Base-by-base conservation (phyloP, 2,888 invertebrate species). In the Phasia obesa region DNA sequence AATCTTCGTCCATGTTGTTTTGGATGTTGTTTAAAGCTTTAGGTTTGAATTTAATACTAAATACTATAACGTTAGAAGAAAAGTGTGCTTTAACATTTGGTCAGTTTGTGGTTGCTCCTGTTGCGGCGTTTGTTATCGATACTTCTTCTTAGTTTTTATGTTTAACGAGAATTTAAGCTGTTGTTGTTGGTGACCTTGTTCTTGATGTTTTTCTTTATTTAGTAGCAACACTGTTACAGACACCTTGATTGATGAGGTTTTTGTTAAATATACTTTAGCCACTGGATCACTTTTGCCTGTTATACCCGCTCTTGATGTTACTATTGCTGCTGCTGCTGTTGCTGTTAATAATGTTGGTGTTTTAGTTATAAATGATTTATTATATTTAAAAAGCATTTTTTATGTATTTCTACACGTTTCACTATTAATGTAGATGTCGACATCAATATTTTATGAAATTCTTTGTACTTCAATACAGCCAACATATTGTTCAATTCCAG, bases 321-420 rank as follows among this genome's bases (percentile, higher is more conserved):
- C 17, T 53, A 47, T 21, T 51, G 42, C 23, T 74, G 64, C 4
- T 23, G 49, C 19, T 25, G 23, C 19, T 25, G 23, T 21, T 27
- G 64, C 23, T 51, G 42, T 57, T 13, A 57, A 23, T 53, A 47
- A 25, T 51, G 42, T 31, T 74, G 64, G 7, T 23, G 49, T 38
- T 64, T 49, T 21, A 5, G 59, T 25, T 6, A 51, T 27, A 67
- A 67, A 76, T 77, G 75, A 60, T 77, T 64, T 73, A 64, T 57
- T 69, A 60, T 77, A 55, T 71, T 65, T 77, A 60, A 75, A 69
- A 62, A 67, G 60, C 84, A 81, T 77, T 81, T 81, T 81, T 70
- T 38, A 35, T 38, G 19, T 19, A 21, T 70, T 55, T 71, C 38
- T 42, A 38, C 3, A 31, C 23, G 21, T 47, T 21, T 47, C 7